Base-by-base conservation (phyloP, 2,888 invertebrate genomes). In the Panorpa germanica region DNA sequence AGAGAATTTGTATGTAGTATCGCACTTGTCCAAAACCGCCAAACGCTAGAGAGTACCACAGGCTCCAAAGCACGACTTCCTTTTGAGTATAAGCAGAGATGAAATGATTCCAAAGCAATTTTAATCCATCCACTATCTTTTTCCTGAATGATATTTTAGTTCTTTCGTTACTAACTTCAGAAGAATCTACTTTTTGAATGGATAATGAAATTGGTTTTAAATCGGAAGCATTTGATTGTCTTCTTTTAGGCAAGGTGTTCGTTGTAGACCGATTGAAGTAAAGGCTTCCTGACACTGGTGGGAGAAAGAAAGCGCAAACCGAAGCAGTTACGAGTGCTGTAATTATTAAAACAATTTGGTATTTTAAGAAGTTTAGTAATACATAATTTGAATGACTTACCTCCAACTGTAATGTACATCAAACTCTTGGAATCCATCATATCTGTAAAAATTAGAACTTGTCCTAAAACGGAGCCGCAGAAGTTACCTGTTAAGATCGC, bases 21-120 rank as follows among this genome's bases (percentile, higher is more conserved):
- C 63, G 60, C 3, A 75, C 66, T 54, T 80, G 78, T 15, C 71
- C 58, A 46, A 70, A 72, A 4, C 75, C 76, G 40, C 73, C 72
- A 5, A 75, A 66, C 0, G 72, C 69, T 12, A 75, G 52, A 0
- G 75, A 65, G 69, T 77, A 80, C 76, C 76, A 81, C 5, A 76
- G 36, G 2, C 76, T 77, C 80, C 80, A 81, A 45, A 72, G 71
- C 1, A 73, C 35, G 2, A 76, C 65, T 38, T 66, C 62, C 2
- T 42, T 39, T 45, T 69, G 65, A 2, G 63, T 57, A 40, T 67
- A 74, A 7, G 72, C 70, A 32, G 53, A 52, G 15, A 53, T 42
- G 38, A 72, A 68, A 41, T 74, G 70, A 24, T 48, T 43, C 60
- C 65, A 63, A 38, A 74, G 51, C 19, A 66, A 45, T 6, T 41